A percentile compares a stretch with the other conserved stretches of the same genome.
phyloP scores from a whole-genome alignment of 1,140 invertebrate species.

The Parasteatoda tepidariorum region DNA sequence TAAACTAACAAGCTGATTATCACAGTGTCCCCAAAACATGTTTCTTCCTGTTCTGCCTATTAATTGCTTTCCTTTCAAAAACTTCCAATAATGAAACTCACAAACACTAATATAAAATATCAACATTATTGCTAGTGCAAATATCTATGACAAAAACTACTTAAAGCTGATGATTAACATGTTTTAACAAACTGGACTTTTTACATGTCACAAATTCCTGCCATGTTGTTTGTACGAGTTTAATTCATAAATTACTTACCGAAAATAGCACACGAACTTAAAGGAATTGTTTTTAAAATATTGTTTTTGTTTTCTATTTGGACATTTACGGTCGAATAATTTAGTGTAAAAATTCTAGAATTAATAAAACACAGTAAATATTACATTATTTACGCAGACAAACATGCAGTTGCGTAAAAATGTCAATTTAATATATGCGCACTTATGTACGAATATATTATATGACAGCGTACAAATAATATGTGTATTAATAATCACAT shows the following conservation, averaged over 20 bases:
- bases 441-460: conserved; percentile 36
- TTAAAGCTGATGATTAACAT: conserved; percentile 41
- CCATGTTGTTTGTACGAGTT: conserved; percentile 47
- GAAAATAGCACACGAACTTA: too few species aligned
- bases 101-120: conserved; percentile 61
- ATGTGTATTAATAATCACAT: neutral
- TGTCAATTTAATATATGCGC: too few species aligned
- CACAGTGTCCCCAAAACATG: conserved; percentile 59
- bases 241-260: too few species aligned
- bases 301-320: neutral
- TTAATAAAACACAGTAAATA: conserved; percentile 18
- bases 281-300: too few species aligned
- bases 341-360: too few species aligned
- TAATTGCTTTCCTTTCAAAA: conserved; percentile 22
- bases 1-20: conserved; percentile 60
- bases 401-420: conserved; percentile 10
- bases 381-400: conserved; percentile 23
- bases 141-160: conserved; percentile 57
- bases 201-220: conserved; percentile 57
- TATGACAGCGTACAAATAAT: conserved; percentile 22
- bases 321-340: neutral
- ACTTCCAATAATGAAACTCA: conserved; percentile 48
- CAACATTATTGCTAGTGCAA: conserved; percentile 61
- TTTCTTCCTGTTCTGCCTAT: conserved; percentile 47
- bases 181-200: conserved; percentile 58